Conservation (phyloP, 2,113 vertebrate species). For the Dicerorhinus sumatrensis region DNA sequence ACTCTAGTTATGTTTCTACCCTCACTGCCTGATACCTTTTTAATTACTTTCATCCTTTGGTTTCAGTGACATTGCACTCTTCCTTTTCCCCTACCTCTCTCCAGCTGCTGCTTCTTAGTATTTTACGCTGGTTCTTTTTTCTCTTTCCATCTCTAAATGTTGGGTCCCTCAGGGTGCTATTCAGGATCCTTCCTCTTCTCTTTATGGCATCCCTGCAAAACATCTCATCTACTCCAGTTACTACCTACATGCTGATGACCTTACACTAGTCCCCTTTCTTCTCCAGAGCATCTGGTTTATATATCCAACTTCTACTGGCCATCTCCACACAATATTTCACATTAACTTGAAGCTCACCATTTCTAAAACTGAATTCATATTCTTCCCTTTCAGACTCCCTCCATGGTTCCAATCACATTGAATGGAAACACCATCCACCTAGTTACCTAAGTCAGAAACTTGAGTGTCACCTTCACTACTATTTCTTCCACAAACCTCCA, state of each 20-base stretch:
- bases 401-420: not conserved
- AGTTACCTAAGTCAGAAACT: not conserved
- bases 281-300: not conserved
- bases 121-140: not conserved
- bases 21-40: not conserved
- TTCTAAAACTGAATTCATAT: conserved; percentile 10
- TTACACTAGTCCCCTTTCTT: not conserved
- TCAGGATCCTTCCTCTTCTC: not conserved
- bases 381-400: conserved; percentile 3
- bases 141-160: not conserved
- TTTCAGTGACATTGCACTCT: not conserved
- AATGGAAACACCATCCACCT: not conserved
- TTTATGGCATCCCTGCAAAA: not conserved
- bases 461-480: not conserved
- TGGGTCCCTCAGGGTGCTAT: not conserved
- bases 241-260: not conserved
- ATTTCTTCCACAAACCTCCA: conserved; percentile 42
- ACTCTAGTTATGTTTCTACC: not conserved
- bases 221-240: not conserved
- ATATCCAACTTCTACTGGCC: not conserved
- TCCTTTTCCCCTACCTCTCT: not conserved
- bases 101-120: not conserved
- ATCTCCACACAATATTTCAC: not conserved
- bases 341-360: conserved; percentile 4
- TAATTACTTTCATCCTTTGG: not conserved